Evolutionary conservation across 2,888 invertebrate genomes (phyloP), one percentile per base, ranked within the genome.

Genomic region (Incurvaria masculella): DNA sequence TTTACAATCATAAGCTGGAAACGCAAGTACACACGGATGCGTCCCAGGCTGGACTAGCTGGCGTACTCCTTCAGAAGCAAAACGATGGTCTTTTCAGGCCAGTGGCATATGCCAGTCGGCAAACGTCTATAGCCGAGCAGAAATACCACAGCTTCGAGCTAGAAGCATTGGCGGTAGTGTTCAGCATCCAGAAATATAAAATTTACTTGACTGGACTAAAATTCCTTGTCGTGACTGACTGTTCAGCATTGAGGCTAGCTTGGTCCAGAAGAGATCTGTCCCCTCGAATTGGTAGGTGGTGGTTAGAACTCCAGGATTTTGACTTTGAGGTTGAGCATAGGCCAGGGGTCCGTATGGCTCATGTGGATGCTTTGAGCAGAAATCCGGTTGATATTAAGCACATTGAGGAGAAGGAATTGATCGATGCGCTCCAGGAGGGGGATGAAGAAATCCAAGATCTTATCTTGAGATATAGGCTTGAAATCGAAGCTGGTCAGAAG

Each of bases 251-350:
- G 14, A 16, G 55, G 4, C 45, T 51, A 48, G 59, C 60, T 0
- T 17, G 59, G 17, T 33, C 51, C 1, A 60, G 59, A 21, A 58
- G 55, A 44, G 58, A 59, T n/a, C 48, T 61, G 50, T 42, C 57
- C 10, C 50, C 56, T 6, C 44, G 53, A 27, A 58, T 59, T 5
- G 57, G 57, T 20, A 49, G 58, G 1, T 59, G 57, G 58, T 42
- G 56, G n/a, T n/a, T n/a, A n/a, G n/a, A n/a, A n/a, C n/a, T n/a
- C n/a, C n/a, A n/a, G n/a, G n/a, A n/a, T n/a, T n/a, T n/a, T n/a
- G n/a, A n/a, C n/a, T n/a, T n/a, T n/a, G n/a, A n/a, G n/a, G n/a
- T n/a, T n/a, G n/a, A n/a, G n/a, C n/a, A n/a, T n/a, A n/a, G n/a
- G n/a, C n/a, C n/a, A n/a, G n/a, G n/a, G n/a, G n/a, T n/a, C n/a